Conservation (phyloP, 2,888 invertebrate genomes). For the Ormyrus labotus region DNA sequence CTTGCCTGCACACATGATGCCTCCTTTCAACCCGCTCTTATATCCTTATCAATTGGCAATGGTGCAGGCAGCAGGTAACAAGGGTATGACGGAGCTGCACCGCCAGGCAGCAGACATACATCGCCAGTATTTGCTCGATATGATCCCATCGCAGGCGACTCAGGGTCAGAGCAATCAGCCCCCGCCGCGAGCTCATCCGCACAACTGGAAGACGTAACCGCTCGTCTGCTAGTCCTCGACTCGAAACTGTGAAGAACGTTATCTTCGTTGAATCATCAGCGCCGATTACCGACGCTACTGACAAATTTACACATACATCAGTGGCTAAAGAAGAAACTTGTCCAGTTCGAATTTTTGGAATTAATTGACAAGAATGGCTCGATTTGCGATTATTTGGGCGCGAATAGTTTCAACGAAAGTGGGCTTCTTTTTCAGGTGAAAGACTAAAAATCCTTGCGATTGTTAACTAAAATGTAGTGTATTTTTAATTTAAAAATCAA, state of each 20-base stretch:
- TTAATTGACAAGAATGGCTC: constrained; percentile 24
- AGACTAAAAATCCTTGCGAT: constrained; percentile 15
- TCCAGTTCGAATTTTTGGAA: constrained; percentile 16
- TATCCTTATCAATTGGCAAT: constrained; percentile 93
- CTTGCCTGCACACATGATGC: constrained; percentile 88
- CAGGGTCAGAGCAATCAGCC: constrained; percentile 76
- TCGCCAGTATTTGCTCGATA: constrained; percentile 96
- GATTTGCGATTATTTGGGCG: constrained; percentile 38
- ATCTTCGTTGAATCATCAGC: background rate
- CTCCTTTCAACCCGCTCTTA: constrained; percentile 90
- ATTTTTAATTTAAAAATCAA: constrained; percentile 48
- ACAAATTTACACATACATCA: background rate
- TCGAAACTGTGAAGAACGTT: constrained; percentile 31
- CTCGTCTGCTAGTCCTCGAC: constrained; percentile 51
- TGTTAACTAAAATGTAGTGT: constrained; percentile 51
- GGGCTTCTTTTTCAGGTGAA: constrained; percentile 47
- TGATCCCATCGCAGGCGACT: constrained; percentile 86
- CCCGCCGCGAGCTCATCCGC: constrained; percentile 73
- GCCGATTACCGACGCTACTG: constrained; percentile 8
- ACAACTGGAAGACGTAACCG: constrained; percentile 82
- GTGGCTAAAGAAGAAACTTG: background rate
- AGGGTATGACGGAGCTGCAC: constrained; percentile 85
- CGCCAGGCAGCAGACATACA: constrained; percentile 90
- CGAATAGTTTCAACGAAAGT: constrained; percentile 39
- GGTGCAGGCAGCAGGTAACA: constrained; percentile 83